Evolutionary conservation across 2,113 vertebrate genomes (phyloP).

Genomic region (Scytalopus superciliaris): DNA sequence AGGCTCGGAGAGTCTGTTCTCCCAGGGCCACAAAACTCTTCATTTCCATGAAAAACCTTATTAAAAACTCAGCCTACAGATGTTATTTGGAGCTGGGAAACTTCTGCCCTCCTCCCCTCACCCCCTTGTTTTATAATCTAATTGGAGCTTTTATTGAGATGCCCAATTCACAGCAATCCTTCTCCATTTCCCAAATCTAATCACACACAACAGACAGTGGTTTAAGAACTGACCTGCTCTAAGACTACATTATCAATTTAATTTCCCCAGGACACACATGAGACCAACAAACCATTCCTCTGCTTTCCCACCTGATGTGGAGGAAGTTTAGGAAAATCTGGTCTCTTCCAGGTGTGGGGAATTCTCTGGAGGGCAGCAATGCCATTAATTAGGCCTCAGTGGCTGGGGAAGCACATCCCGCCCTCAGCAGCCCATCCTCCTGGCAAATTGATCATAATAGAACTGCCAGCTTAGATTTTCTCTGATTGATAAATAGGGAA

Average conservation of each 20-base stretch:
- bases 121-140: background rate
- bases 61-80: background rate
- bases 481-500: background rate
- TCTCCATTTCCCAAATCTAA: background rate
- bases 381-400: background rate
- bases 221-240: background rate
- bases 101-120: fast-evolving
- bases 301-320: background rate
- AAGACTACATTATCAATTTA: background rate
- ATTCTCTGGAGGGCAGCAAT: background rate
- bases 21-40: background rate
- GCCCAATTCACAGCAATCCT: background rate
- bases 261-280: background rate
- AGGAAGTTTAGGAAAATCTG: background rate
- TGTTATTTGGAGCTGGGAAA: background rate
- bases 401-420: background rate
- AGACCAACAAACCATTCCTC: background rate
- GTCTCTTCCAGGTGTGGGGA: background rate
- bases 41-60: background rate
- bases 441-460: background rate
- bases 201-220: background rate
- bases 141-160: background rate
- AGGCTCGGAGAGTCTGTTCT: background rate
- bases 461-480: background rate
- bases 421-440: background rate